Conservation (phyloP, 2,113 vertebrate species). For the Perca fluviatilis region DNA sequence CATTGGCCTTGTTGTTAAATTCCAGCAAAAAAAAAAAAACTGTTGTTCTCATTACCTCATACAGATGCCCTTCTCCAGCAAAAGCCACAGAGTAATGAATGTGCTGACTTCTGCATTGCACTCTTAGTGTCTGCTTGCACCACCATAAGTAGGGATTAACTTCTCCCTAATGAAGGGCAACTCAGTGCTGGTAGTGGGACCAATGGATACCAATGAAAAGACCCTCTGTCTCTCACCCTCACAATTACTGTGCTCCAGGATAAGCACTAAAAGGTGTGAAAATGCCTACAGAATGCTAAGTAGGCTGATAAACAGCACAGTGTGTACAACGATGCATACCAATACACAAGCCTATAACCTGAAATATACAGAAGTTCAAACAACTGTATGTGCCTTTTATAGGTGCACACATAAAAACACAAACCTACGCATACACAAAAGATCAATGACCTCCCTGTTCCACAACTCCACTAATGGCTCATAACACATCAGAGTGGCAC, state of each 20-base stretch:
- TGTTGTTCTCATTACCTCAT: constrained; percentile 21
- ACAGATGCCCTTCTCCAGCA: constrained; percentile 33
- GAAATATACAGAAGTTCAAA: constrained; percentile 32
- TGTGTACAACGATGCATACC: constrained; percentile 4
- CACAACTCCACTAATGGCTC: constrained; percentile 50
- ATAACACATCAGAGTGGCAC: constrained; percentile 54
- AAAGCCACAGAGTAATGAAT: constrained; percentile 44
- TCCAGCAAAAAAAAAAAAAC: constrained; percentile 26
- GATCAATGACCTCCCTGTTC: constrained; percentile 47
- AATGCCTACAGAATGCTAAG: constrained; percentile 52
- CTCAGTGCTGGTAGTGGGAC: constrained; percentile 59
- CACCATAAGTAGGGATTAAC: constrained; percentile 75
- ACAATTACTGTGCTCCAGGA: constrained; percentile 54
- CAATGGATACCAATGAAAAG: constrained; percentile 42
- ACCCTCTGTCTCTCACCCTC: constrained; percentile 43
- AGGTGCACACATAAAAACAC: constrained; percentile 3
- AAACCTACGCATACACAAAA: constrained; percentile 21
- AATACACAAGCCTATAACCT: constrained; percentile 19
- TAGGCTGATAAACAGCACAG: constrained; percentile 3
- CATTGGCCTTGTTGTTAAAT: constrained; percentile 7
- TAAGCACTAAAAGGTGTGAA: constrained; percentile 57
- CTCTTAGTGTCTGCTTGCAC: constrained; percentile 37
- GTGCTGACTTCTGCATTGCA: constrained; percentile 24
- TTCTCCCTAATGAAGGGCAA: constrained; percentile 76
- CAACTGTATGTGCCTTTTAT: neutral